Conservation (phyloP, 2,888 invertebrate species). For the Pollenia labialis region DNA sequence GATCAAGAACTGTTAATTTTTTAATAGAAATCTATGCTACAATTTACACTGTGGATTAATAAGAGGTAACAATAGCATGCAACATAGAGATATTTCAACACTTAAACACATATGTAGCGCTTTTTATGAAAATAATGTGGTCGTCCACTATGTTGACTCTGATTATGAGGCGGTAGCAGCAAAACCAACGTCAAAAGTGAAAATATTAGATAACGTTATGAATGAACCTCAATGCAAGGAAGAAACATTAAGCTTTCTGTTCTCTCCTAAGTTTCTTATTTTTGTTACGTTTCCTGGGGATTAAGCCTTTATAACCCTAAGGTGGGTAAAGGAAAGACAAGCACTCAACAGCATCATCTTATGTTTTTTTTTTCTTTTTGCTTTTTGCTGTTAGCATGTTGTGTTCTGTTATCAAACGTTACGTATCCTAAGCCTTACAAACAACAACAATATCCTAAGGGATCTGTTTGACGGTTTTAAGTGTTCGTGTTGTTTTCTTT, state of each 20-base stretch:
- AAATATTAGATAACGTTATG: conserved; percentile 44
- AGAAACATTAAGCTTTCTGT: conserved; percentile 1
- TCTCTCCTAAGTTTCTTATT: not conserved
- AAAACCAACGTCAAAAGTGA: not conserved
- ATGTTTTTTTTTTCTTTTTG: not conserved
- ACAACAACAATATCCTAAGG: conserved; percentile 56
- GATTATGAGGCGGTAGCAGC: not conserved
- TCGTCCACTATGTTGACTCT: conserved; percentile 27
- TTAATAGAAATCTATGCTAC: no score
- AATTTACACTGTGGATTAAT: not conserved
- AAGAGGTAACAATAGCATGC: not conserved
- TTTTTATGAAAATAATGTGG: not conserved
- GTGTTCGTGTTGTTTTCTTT: conserved; percentile 42
- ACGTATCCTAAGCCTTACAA: conserved; percentile 39
- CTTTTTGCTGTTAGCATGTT: conserved; percentile 6
- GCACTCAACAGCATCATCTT: conserved; percentile 36
- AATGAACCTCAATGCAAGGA: not conserved
- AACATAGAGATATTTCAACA: not conserved
- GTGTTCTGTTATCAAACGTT: conserved; percentile 43
- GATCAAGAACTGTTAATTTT: no score
- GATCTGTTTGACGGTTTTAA: conserved; percentile 62
- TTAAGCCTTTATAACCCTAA: conserved; percentile 61
- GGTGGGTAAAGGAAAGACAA: conserved; percentile 36
- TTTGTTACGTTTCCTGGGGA: conserved; percentile 30
- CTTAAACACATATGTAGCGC: not conserved